Percentiles rank a stretch among this genome's conserved stretches.
Conservation (phyloP, 1,140 invertebrate genomes). For the Drosophila aff. region DNA sequence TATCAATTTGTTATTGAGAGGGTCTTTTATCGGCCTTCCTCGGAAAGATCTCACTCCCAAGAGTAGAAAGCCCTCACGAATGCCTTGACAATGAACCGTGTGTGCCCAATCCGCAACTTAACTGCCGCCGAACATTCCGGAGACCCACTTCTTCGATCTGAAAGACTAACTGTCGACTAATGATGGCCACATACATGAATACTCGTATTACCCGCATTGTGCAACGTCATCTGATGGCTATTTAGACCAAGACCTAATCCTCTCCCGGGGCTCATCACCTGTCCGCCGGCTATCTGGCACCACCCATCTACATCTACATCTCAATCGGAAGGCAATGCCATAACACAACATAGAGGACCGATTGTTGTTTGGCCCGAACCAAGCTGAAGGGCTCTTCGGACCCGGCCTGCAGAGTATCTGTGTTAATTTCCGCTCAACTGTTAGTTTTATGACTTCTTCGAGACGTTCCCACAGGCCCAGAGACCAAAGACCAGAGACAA, state of each 20-base stretch:
- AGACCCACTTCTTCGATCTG: constrained; percentile 16
- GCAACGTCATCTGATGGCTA: constrained; percentile 53
- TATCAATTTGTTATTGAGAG: constrained; percentile 44
- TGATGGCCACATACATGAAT: constrained; percentile 33
- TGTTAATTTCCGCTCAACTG: constrained; percentile 79
- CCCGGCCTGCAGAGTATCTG: constrained; percentile 42
- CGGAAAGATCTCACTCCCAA: constrained; percentile 9
- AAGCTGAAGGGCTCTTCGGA: constrained; percentile 38
- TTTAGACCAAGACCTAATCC: constrained; percentile 54
- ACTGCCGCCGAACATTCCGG: constrained; percentile 12
- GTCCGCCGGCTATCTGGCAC: constrained; percentile 27
- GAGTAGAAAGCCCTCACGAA: constrained; percentile 14
- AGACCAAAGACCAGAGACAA: constrained; percentile 3
- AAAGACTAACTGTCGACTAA: constrained; percentile 51
- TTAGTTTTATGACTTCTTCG: constrained; percentile 75
- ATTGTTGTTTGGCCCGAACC: constrained; percentile 53
- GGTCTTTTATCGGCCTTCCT: constrained; percentile 10
- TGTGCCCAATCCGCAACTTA: constrained; percentile 39
- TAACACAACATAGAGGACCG: constrained; percentile 35
- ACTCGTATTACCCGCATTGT: constrained; percentile 36
- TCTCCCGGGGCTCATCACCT: constrained; percentile 41
- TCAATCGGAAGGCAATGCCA: constrained; percentile 58
- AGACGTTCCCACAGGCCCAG: constrained; percentile 67
- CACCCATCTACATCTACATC: constrained; percentile 56
- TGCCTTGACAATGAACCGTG: constrained; percentile 32